Percentiles rank a stretch among this genome's conserved stretches.
phyloP scores from a whole-genome alignment of 2,113 vertebrate genomes.

The Amblyornis subalaris region DNA sequence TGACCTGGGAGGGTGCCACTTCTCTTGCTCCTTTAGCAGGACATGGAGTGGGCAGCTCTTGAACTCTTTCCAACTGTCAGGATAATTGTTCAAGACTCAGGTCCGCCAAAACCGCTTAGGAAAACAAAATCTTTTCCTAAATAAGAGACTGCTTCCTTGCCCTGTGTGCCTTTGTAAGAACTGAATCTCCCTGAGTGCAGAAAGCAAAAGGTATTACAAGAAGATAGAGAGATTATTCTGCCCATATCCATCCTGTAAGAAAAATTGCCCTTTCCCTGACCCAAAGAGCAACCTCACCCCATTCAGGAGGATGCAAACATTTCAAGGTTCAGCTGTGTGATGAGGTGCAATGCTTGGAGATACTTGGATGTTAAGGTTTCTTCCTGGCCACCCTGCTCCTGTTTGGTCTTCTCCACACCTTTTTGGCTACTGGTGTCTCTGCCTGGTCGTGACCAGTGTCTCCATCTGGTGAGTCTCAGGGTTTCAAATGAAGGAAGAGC shows the following conservation, averaged over 20 bases:
- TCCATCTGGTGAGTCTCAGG: not conserved
- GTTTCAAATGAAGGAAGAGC: not conserved
- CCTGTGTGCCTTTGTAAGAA: not conserved
- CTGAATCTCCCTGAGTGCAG: not conserved
- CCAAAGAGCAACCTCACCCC: not conserved
- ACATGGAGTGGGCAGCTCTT: not conserved
- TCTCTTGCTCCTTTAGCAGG: not conserved
- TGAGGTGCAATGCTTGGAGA: not conserved
- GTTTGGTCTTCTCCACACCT: not conserved
- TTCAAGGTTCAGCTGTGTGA: not conserved
- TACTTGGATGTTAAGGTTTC: not conserved
- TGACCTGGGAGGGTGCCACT: not conserved
- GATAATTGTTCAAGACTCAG: not conserved
- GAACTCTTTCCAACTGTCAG: not conserved
- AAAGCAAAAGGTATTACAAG: not conserved
- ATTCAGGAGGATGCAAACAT: not conserved
- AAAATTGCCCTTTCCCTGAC: not conserved
- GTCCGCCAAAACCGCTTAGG: not conserved
- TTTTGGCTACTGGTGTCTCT: not conserved
- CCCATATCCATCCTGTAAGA: not conserved
- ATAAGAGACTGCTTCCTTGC: not conserved
- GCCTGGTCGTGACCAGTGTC: not conserved
- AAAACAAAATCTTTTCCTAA: not conserved
- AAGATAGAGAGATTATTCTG: not conserved
- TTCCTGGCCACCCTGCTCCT: not conserved